phyloP scores from a whole-genome alignment of 2,797 vertebrate genomes.

The Carduelis carduelis region DNA sequence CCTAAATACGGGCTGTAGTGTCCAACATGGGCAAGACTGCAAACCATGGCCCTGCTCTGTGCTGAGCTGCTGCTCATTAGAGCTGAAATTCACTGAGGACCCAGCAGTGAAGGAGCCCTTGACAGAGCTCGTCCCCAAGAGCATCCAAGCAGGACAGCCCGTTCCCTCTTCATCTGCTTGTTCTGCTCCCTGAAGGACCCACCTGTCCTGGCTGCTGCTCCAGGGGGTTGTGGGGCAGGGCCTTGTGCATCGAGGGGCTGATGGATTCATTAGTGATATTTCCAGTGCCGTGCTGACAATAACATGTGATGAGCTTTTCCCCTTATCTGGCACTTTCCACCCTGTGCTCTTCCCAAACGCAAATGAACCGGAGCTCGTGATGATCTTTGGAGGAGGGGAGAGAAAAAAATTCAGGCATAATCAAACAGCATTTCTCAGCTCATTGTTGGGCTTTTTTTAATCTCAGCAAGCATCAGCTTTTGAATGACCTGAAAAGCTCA shows the following conservation, averaged over 20 bases:
- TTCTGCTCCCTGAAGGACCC: not conserved
- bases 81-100: not conserved
- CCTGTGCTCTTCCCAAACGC: not conserved
- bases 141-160: not conserved
- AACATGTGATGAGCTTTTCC: conserved; percentile 44
- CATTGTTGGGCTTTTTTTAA: not conserved
- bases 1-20: fast-evolving
- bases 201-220: not conserved
- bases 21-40: not conserved
- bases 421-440: conserved; percentile 10
- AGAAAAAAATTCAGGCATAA: not conserved
- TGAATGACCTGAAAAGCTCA: not conserved
- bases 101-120: not conserved
- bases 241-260: not conserved
- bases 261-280: conserved; percentile 21
- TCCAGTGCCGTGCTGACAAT: conserved; percentile 6
- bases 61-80: not conserved
- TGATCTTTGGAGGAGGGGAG: conserved; percentile 28
- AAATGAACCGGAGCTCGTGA: conserved; percentile 7
- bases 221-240: not conserved
- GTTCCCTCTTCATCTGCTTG: not conserved
- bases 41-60: not conserved
- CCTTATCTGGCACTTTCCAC: conserved; percentile 44
- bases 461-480: not conserved
- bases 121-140: not conserved